Evolutionary conservation across 2,113 vertebrate species (phyloP), one percentile per base, ranked within the genome.

Genomic region (Pseudopodoces humilis): DNA sequence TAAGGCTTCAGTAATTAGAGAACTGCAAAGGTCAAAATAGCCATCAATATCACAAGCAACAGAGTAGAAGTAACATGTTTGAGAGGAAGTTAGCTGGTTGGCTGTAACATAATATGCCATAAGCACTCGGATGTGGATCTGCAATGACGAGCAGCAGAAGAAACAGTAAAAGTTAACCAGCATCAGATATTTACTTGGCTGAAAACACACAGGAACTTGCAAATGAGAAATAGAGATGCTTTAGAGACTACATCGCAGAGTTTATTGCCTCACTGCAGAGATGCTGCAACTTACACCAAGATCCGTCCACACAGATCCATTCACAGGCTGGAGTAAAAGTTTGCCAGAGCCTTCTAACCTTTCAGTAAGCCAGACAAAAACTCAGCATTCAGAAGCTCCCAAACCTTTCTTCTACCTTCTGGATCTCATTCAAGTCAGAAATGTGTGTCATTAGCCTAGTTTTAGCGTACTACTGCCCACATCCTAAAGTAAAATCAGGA

Each of bases 1-100:
- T 96, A 95, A 91, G 86, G 88, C 87, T 88, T 90, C 77, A 23
- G 92, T 96, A 95, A 97, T 96, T 96, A 96, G 81, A 96, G 94
- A 93, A 94, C 82, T 90, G 88, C 82, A 84, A 80, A 96, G 96
- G 96, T 97, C 93, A 96, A 86, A 94, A 96, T 89, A 97, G 86
- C 92, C 96, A 96, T 97, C 96, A 96, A 96, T 97, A 97, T 96
- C 92, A 80, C 1, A 7, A 96, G 86, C 95, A 96, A 86, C 92
- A 94, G 92, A 90, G 91, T 95, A 97, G 94, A 97, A 96, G 84
- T 97, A 97, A 96, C 92, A 75, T 70, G 84, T 92, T 96, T 90
- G 86, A 96, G 87, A 91, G 92, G 96, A 96, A 96, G 94, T 96
- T 95, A 68, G 86, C 92, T 94, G 79, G 82, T 90, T 95, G 88